Percentiles rank a stretch among this genome's conserved stretches.
Evolutionary conservation across 2,797 vertebrate genomes (phyloP).

Genomic region (Megaceryle alcyon): DNA sequence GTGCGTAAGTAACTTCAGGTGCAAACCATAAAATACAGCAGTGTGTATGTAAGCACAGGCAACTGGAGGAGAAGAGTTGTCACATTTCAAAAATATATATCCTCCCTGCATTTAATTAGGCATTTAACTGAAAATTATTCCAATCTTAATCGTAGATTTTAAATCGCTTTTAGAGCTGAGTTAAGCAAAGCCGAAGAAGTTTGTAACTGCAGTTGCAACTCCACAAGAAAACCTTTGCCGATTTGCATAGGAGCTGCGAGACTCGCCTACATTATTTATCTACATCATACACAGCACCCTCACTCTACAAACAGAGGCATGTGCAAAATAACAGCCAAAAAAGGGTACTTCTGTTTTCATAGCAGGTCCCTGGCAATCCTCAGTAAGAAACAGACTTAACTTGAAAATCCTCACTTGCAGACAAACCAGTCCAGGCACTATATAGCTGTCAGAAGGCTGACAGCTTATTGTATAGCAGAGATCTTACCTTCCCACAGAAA

Average conservation of each 20-base stretch:
- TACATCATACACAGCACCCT: not conserved
- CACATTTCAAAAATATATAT: conserved; percentile 34
- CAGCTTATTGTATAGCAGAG: conserved; percentile 5
- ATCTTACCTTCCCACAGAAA: conserved; percentile 11
- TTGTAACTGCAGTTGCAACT: not conserved
- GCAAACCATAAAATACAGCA: conserved; percentile 73
- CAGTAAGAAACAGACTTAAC: not conserved
- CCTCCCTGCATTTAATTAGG: conserved; percentile 37
- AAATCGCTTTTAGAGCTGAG: not conserved
- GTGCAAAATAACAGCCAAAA: not conserved
- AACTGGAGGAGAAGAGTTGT: conserved; percentile 42
- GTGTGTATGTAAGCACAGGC: not conserved
- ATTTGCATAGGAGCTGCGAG: not conserved
- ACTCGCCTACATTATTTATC: not conserved
- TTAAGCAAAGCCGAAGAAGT: conserved; percentile 2
- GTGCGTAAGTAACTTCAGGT: conserved; percentile 71
- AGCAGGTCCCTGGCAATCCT: not conserved
- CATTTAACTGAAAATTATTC: conserved; percentile 50
- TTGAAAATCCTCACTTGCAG: not conserved
- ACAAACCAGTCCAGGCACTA: not conserved
- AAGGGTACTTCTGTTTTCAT: not conserved
- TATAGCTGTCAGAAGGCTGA: conserved; percentile 50
- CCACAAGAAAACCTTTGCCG: not conserved
- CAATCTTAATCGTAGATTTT: not conserved
- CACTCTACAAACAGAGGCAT: not conserved